Percentiles rank a stretch among this genome's conserved stretches.
These are phyloP conservation scores for Cantharis rufa DNA, from an alignment of 2,888 invertebrate species.

Conservation along the genomic window DNA sequence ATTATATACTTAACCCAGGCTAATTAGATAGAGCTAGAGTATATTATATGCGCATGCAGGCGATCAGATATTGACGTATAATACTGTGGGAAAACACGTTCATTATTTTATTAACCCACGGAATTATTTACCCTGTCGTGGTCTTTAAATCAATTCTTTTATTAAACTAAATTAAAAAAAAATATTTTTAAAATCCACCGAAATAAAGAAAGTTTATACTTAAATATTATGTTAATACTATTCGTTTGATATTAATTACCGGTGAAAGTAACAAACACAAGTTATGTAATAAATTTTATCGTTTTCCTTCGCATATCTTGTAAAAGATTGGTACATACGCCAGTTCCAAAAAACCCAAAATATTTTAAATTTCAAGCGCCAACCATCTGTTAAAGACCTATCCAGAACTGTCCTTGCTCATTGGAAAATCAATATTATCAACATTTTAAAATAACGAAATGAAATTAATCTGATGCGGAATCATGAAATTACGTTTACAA, in stretches of 20 bases:
- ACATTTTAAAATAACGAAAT: no score
- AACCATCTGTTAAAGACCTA: not conserved
- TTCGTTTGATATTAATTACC: not conserved
- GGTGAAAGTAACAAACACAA: not conserved
- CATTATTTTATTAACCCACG: not conserved
- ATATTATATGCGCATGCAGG: slow-evolving; percentile 29
- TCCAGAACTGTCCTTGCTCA: no score
- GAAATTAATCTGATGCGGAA: no score
- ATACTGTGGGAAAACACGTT: slow-evolving; percentile 24
- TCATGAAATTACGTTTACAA: no score
- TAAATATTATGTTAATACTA: not conserved
- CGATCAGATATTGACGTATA: slow-evolving; percentile 21
- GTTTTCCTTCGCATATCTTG: not conserved
- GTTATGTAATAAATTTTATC: not conserved
- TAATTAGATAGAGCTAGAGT: slow-evolving; percentile 28
- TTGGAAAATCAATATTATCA: no score
- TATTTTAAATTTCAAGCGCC: not conserved
- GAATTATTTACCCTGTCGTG: not conserved
- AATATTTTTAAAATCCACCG: not conserved
- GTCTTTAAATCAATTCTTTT: not conserved
- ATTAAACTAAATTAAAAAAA: not conserved
- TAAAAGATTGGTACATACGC: no score
- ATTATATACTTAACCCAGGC: slow-evolving; percentile 34
- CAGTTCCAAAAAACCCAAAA: not conserved
- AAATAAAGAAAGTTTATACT: not conserved